Evolutionary conservation across 2,888 invertebrate genomes (phyloP).

Genomic region (Folsomia candida): DNA sequence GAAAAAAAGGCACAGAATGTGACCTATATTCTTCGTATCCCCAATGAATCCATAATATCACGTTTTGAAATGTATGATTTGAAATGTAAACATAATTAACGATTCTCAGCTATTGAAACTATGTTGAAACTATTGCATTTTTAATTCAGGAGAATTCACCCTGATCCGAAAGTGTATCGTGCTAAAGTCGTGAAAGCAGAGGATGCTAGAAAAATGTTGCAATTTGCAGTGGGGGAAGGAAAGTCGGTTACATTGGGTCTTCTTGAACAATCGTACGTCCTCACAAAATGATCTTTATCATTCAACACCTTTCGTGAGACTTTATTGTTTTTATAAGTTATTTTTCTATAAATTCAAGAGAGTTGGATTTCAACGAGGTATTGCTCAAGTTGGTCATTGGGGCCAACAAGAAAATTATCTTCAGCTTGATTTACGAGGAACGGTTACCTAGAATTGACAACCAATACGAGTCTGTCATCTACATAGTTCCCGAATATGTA

Average conservation of each 20-base stretch:
- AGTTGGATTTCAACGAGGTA: conserved; percentile 1
- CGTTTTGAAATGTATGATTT: conserved; percentile 51
- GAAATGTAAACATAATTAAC: background rate
- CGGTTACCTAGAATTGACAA: conserved; percentile 3
- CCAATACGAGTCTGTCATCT: conserved; percentile 4
- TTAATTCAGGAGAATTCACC: conserved; percentile 33
- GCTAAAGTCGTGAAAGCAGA: conserved; percentile 52
- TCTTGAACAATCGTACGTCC: conserved; percentile 28
- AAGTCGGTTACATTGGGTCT: conserved; percentile 28
- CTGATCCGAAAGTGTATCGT: conserved; percentile 22
- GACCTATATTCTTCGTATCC: conserved; percentile 50
- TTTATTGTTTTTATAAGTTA: background rate
- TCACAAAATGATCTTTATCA: background rate
- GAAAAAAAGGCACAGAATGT: conserved; percentile 50
- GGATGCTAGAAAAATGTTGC: conserved; percentile 49
- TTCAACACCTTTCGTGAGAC: conserved; percentile 1
- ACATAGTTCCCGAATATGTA: conserved; percentile 6
- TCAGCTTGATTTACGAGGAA: conserved; percentile 17
- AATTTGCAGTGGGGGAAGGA: conserved; percentile 49
- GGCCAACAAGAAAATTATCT: background rate
- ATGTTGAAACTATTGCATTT: no score
- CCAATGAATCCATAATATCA: conserved; percentile 51
- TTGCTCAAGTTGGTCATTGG: conserved; percentile 15
- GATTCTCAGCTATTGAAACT: conserved; percentile 12
- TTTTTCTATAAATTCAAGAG: background rate